These are phyloP conservation scores for Caenorhabditis sulstoni DNA, from an alignment of 2,888 invertebrate species.

Conservation along the genomic window DNA sequence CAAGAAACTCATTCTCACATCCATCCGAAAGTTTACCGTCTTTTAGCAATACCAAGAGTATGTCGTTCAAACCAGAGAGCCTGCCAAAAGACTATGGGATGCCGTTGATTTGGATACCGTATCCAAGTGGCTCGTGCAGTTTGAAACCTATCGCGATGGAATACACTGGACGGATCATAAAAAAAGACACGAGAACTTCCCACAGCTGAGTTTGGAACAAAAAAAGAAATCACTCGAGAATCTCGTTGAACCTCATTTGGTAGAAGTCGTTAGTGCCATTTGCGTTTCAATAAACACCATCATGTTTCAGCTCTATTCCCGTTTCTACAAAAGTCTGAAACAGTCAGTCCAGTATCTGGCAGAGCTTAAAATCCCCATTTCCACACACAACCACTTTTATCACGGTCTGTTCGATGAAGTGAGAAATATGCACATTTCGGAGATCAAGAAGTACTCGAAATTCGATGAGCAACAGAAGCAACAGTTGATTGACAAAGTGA, in stretches of 20 bases:
- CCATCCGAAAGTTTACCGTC: neutral
- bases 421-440: conserved; percentile 21
- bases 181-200: conserved; percentile 27
- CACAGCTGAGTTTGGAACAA: neutral
- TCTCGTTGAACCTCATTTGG: neutral
- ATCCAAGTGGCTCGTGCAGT: conserved; percentile 46
- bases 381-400: conserved; percentile 40
- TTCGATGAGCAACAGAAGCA: conserved; percentile 24
- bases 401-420: conserved; percentile 38
- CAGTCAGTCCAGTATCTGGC: conserved; percentile 2
- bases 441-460: conserved; percentile 25
- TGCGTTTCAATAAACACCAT: neutral
- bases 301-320: conserved; percentile 17
- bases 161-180: conserved; percentile 30
- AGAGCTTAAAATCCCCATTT: conserved; percentile 22
- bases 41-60: conserved; percentile 56
- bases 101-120: conserved; percentile 11
- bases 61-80: conserved; percentile 9
- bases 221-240: conserved; percentile 12
- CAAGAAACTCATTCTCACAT: neutral
- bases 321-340: conserved; percentile 41
- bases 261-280: neutral
- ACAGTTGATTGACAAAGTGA: conserved; percentile 24
- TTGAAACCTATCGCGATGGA: conserved; percentile 41
- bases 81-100: conserved; percentile 28